phyloP scores from a whole-genome alignment of 2,113 vertebrate genomes.

The Fregata magnificens region DNA sequence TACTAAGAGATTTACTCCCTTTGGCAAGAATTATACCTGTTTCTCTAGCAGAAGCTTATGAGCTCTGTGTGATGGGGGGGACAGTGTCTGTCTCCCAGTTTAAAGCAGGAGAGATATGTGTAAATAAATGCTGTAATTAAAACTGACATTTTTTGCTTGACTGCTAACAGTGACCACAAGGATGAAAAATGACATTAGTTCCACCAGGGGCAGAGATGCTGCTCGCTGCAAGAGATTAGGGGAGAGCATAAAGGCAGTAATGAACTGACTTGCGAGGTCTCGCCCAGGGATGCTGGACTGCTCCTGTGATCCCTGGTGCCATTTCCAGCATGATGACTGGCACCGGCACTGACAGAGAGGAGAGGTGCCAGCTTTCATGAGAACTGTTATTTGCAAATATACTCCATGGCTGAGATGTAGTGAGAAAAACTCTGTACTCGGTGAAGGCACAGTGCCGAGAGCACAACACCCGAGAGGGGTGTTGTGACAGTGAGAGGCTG shows the following conservation, averaged over 20 bases:
- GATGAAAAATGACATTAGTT: constrained; percentile 35
- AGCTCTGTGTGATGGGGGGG: neutral
- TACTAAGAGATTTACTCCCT: neutral
- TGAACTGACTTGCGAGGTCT: neutral
- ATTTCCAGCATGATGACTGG: neutral
- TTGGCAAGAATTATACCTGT: neutral
- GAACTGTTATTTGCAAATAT: neutral
- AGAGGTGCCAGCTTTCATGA: neutral
- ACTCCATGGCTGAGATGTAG: neutral
- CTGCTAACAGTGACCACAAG: neutral
- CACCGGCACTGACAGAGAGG: neutral
- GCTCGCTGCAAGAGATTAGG: neutral
- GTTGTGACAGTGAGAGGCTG: neutral
- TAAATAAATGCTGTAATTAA: constrained; percentile 44
- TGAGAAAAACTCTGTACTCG: neutral
- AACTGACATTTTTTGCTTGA: neutral
- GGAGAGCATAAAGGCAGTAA: neutral
- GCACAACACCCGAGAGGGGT: neutral
- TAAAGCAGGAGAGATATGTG: neutral
- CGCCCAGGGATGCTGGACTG: neutral
- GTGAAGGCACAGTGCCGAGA: neutral
- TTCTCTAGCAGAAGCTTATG: neutral
- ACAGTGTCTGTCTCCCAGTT: neutral
- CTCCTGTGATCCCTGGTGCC: neutral
- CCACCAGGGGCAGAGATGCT: neutral